Evolutionary conservation across 2,113 vertebrate species (phyloP).

Genomic region (Anser brachyrhynchus): DNA sequence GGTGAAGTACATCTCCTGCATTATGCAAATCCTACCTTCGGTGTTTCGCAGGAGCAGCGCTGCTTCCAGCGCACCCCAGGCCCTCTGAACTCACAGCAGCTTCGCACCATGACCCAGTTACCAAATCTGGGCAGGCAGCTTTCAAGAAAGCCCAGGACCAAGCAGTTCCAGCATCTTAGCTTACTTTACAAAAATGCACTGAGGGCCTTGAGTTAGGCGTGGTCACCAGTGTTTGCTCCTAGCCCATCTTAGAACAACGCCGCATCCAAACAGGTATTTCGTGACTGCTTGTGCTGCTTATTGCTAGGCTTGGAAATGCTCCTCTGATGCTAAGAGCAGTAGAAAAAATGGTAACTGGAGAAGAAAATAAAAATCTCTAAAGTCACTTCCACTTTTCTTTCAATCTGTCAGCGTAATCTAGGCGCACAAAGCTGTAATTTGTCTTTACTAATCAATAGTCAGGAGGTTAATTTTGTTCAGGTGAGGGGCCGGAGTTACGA

Average conservation of each 20-base stretch:
- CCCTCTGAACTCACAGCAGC: not conserved
- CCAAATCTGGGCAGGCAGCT: conserved; percentile 30
- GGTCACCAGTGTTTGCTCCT: not conserved
- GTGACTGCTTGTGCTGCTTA: not conserved
- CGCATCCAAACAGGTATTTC: not conserved
- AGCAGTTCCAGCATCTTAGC: conserved; percentile 21
- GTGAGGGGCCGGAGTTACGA: conserved; percentile 14
- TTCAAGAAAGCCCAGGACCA: conserved; percentile 50
- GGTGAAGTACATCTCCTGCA: conserved; percentile 37
- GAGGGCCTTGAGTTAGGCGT: not conserved
- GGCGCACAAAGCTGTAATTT: not conserved
- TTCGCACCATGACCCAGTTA: conserved; percentile 21
- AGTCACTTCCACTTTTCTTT: not conserved
- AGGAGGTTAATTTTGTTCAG: conserved; percentile 3
- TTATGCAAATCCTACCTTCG: conserved; percentile 18
- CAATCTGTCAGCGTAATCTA: not conserved
- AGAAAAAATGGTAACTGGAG: not conserved
- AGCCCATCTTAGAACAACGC: not conserved
- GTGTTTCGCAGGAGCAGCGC: not conserved
- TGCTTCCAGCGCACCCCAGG: not conserved
- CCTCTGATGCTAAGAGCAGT: not conserved
- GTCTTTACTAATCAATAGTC: conserved; percentile 15
- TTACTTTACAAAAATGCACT: conserved; percentile 8
- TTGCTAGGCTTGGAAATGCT: not conserved
- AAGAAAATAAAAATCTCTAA: not conserved